phyloP scores from a whole-genome alignment of 2,113 vertebrate species.

The Perca flavescens region DNA sequence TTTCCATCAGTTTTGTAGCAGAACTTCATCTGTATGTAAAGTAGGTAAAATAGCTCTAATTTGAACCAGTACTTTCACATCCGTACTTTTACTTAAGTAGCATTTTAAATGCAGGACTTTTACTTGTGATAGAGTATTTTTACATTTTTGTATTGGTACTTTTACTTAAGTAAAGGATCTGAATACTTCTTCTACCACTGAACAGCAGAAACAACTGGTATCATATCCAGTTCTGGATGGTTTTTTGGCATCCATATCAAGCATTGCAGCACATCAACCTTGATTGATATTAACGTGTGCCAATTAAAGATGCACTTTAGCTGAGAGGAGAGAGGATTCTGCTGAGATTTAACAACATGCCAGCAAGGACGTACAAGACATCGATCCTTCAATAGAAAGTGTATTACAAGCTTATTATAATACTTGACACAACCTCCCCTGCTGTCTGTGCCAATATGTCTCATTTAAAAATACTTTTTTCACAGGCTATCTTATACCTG shows the following conservation, averaged over 20 bases:
- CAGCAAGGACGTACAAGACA: slow-evolving; percentile 51
- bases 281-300: slow-evolving; percentile 27
- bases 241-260: not conserved
- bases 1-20: too few relatives aligned
- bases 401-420: slow-evolving; percentile 47
- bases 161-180: not conserved
- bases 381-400: slow-evolving; percentile 34
- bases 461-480: slow-evolving; percentile 41
- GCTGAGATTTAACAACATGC: slow-evolving; percentile 56
- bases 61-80: too few relatives aligned
- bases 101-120: not conserved
- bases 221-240: not conserved
- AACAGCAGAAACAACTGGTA: slow-evolving; percentile 11
- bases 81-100: too few relatives aligned
- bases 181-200: not conserved
- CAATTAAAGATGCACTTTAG: slow-evolving; percentile 51
- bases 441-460: slow-evolving; percentile 44
- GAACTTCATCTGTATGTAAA: too few relatives aligned
- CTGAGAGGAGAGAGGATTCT: slow-evolving; percentile 49
- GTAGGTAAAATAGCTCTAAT: too few relatives aligned
- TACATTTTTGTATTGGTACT: not conserved
- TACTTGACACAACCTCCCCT: slow-evolving; percentile 33
- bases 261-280: slow-evolving; percentile 9
- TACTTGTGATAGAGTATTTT: not conserved
- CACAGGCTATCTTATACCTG: slow-evolving; percentile 1